Evolutionary conservation across 2,888 invertebrate genomes (phyloP), one percentile per base, ranked within the genome.

Genomic region (Caenorhabditis sp.): DNA sequence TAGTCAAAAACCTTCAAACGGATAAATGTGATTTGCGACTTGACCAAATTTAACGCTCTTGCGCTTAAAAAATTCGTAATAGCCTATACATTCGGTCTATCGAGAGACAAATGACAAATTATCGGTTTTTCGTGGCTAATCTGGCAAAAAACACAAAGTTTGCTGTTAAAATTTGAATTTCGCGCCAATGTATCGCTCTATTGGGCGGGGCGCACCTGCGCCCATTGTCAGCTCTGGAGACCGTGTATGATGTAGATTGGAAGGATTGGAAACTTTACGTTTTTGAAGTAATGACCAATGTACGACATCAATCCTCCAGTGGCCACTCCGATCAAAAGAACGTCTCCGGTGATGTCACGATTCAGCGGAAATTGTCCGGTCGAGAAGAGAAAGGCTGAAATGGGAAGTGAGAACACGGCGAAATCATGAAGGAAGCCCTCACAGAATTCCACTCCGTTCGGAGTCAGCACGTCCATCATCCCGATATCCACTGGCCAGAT

Each of bases 401-500:
- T 13, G 61, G 50, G 50, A 46, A 32, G n/a, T 15, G 37, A 26
- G 32, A n/a, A 13, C 80, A 76, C 80, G 80, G 78, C 79, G 81
- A 81, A 81, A 79, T 79, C 78, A 80, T 82, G 81, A 82, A 82
- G 81, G 79, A 79, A 81, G 79, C 81, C 81, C 53, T 50, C 7
- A 70, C 70, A 35, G 8, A 59, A 37, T 27, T 53, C 43, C 6
- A 59, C 27, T n/a, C 53, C 43, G 45, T 70, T 70, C n/a, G 70
- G 70, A 2, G 53, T 70, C 13, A 43, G 2, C 9, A 50, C 22
- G 43, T 68, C 68, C 53, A 59, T 37, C 0, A 27, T 58, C 13
- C 52, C 59, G 27, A 53, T 26, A 35, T 70, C 70, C 2, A 70
- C 70, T 3, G 2, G n/a, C 70, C 70, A 70, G 11, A 20, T n/a